Evolutionary conservation across 2,797 vertebrate species (phyloP).

Genomic region (Siniperca obscura): DNA sequence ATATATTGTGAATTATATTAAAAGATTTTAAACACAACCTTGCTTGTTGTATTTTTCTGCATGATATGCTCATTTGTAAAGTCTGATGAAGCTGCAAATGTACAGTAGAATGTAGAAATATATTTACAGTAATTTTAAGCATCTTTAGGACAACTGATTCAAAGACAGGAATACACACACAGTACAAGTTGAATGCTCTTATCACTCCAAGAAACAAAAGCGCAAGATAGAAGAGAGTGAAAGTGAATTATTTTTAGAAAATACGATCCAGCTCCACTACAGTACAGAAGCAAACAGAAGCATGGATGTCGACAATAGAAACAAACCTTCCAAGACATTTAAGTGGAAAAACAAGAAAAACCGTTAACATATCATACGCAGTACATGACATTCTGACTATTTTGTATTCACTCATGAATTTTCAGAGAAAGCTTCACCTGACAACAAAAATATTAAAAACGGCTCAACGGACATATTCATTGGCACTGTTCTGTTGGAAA

Average conservation of each 20-base stretch:
- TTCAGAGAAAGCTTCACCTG: not conserved
- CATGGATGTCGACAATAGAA: not conserved
- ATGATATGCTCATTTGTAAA: not conserved
- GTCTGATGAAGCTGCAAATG: not conserved
- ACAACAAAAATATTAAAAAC: conserved; percentile 22
- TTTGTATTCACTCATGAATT: not conserved
- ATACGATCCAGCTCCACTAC: conserved; percentile 36
- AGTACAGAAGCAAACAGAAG: conserved; percentile 21
- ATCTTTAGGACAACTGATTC: conserved; percentile 24
- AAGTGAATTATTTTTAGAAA: conserved; percentile 28
- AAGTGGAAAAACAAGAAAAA: conserved; percentile 7
- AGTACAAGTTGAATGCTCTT: conserved; percentile 30
- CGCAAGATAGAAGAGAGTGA: conserved; percentile 18
- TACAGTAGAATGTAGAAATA: conserved; percentile 37
- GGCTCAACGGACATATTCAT: conserved; percentile 24
- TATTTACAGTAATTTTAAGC: conserved; percentile 44
- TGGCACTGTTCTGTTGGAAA: conserved; percentile 38
- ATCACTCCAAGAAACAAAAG: conserved; percentile 36
- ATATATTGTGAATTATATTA: conserved; percentile 86
- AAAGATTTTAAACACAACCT: conserved; percentile 78
- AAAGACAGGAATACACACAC: conserved; percentile 26
- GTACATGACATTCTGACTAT: not conserved
- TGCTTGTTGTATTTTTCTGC: not conserved
- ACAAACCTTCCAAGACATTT: conserved; percentile 13
- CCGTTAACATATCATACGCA: conserved; percentile 31